Evolutionary conservation across 1,140 invertebrate genomes (phyloP), one percentile per base, ranked within the genome.

Genomic region (Drosophila willistoni): DNA sequence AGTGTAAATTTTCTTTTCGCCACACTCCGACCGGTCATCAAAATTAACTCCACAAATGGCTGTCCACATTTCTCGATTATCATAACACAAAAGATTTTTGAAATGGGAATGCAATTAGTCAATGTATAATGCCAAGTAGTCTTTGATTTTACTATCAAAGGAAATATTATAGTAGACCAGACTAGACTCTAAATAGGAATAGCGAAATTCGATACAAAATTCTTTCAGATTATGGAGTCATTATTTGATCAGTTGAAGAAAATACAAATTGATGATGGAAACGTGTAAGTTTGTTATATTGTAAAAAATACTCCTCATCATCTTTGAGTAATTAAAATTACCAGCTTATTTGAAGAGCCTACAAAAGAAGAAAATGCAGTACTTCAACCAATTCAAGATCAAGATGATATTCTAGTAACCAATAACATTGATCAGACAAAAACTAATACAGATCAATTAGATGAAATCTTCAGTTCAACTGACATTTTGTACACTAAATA

Each of bases 1-100:
- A 71, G 84, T 83, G 83, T 77, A 89, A 83, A 87, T 83, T 77
- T 59, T 79, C 1, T 59, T 12, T 22, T 3, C 12, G 33, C 33
- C 7, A 44, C 42, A 17, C 42, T 19, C 1, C 3, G 3, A 22
- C 12, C 12, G 36, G 12, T 0, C 7, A 36, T 2, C 10, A 12
- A 36, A 39, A 12, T 39, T 13, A 39, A 39, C 36, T 29, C 7
- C 0, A 39, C 3, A 39, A 39, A 39, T 39, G 36, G 36, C 1
- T 39, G 13, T 13, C 12, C 0, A 39, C 12, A 12, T 39, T 39
- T 39, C 36, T 39, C n/a, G 36, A 39, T 13, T 12, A 39, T 39
- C 12, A 13, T 39, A 3, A 39, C 1, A 39, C 3, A 13, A 12
- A 39, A 13, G 22, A 39, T 39, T 13, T 12, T 39, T 5, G 12